These are phyloP conservation scores for Leptogaster cylindrica DNA, from an alignment of 2,888 invertebrate genomes.

Conservation along the genomic window DNA sequence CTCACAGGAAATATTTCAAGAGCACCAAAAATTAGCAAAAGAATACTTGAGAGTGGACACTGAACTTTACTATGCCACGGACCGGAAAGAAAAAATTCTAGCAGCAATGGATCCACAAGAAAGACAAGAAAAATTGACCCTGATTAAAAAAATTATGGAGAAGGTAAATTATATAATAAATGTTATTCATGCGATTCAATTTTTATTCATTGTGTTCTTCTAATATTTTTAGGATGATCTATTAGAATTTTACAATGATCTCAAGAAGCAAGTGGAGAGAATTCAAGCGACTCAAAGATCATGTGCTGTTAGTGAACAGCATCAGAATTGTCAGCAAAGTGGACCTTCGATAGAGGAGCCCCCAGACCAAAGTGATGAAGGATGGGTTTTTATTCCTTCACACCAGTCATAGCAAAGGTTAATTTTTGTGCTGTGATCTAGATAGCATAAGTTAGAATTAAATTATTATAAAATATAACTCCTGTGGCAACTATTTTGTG, in stretches of 20 bases:
- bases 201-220: too few species aligned
- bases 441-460: too few species aligned
- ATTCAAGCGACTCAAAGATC: constrained; percentile 51
- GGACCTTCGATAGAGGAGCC: constrained; percentile 37
- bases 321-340: constrained; percentile 35
- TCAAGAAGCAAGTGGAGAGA: constrained; percentile 56
- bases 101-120: constrained; percentile 59
- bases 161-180: constrained; percentile 55
- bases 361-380: constrained; percentile 53
- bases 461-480: too few species aligned
- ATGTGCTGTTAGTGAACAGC: neutral
- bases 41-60: constrained; percentile 89
- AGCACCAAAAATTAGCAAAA: constrained; percentile 86
- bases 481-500: too few species aligned
- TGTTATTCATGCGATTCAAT: too few species aligned
- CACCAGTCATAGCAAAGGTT: constrained; percentile 55
- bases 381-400: constrained; percentile 58
- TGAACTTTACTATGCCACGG: constrained; percentile 80
- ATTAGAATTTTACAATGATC: constrained; percentile 56
- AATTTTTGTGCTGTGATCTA: constrained; percentile 34
- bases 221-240: constrained; percentile 54
- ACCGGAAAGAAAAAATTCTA: constrained; percentile 78
- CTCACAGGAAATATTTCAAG: constrained; percentile 85
- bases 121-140: constrained; percentile 56
- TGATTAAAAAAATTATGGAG: constrained; percentile 59